Evolutionary conservation across 2,888 invertebrate genomes (phyloP).

Genomic region (Lepidochrysops patricia): DNA sequence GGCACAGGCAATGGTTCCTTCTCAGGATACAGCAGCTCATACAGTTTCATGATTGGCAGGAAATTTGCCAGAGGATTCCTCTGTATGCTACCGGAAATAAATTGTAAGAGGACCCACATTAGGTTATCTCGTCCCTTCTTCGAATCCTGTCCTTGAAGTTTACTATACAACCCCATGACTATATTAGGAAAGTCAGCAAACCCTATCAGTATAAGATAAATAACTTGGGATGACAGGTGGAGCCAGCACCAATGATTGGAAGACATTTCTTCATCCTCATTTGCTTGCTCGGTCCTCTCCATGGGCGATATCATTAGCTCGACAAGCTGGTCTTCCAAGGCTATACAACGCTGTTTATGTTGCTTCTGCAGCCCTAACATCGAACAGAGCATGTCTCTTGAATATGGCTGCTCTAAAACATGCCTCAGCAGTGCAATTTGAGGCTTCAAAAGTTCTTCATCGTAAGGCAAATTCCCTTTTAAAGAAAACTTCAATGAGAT

Average conservation of each 20-base stretch:
- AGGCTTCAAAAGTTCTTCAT: slow-evolving; percentile 88
- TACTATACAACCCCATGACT: slow-evolving; percentile 90
- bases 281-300: slow-evolving; percentile 88
- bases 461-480: slow-evolving; percentile 87
- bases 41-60: slow-evolving; percentile 90
- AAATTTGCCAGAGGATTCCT: slow-evolving; percentile 92
- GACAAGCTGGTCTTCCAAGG: slow-evolving; percentile 93
- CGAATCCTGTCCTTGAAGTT: slow-evolving; percentile 85
- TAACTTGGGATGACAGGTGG: slow-evolving; percentile 93
- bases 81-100: slow-evolving; percentile 96
- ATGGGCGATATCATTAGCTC: slow-evolving; percentile 92
- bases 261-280: slow-evolving; percentile 75
- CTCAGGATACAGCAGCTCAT: slow-evolving; percentile 94
- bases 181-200: slow-evolving; percentile 95
- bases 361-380: slow-evolving; percentile 96
- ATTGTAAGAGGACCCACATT: slow-evolving; percentile 99
- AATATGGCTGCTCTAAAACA: slow-evolving; percentile 95
- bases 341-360: slow-evolving; percentile 89
- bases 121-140: slow-evolving; percentile 95
- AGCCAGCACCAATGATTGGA: slow-evolving; percentile 91
- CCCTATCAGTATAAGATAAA: slow-evolving; percentile 95
- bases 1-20: slow-evolving; percentile 92
- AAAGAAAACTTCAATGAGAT: slow-evolving; percentile 79
- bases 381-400: slow-evolving; percentile 95
- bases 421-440: slow-evolving; percentile 91